These are phyloP conservation scores for Cheirogaleus major DNA, from an alignment of 2,797 vertebrate species.

Conservation along the genomic window DNA sequence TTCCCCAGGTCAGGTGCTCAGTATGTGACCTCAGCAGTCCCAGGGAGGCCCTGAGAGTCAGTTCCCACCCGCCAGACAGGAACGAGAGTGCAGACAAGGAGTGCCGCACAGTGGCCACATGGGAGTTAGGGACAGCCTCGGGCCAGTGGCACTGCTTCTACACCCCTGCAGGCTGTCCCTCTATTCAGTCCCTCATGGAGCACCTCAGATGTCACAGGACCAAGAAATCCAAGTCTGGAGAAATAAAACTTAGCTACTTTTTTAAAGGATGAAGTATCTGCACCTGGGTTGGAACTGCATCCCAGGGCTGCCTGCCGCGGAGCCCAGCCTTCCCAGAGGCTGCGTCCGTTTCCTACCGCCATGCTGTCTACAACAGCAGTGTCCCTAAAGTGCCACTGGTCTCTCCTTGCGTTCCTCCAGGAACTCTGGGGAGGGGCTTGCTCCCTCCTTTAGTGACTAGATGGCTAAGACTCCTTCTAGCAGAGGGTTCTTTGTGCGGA, in stretches of 20 bases:
- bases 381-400: not conserved
- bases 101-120: not conserved
- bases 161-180: not conserved
- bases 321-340: not conserved
- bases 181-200: not conserved
- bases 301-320: not conserved
- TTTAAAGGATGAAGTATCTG: not conserved
- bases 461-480: not conserved
- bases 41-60: not conserved
- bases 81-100: not conserved
- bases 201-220: accelerated
- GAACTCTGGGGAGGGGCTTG: not conserved
- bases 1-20: not conserved
- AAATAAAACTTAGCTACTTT: not conserved
- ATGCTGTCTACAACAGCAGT: not conserved
- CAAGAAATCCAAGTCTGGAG: not conserved
- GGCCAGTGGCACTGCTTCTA: accelerated
- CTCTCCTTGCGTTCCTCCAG: not conserved
- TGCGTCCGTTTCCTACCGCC: not conserved
- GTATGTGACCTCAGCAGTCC: not conserved
- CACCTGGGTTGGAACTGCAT: not conserved
- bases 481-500: not conserved
- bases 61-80: not conserved
- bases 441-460: too few relatives aligned
- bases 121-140: not conserved